Evolutionary conservation across 2,888 invertebrate species (phyloP).

Genomic region (Pristionchus arcanus): DNA sequence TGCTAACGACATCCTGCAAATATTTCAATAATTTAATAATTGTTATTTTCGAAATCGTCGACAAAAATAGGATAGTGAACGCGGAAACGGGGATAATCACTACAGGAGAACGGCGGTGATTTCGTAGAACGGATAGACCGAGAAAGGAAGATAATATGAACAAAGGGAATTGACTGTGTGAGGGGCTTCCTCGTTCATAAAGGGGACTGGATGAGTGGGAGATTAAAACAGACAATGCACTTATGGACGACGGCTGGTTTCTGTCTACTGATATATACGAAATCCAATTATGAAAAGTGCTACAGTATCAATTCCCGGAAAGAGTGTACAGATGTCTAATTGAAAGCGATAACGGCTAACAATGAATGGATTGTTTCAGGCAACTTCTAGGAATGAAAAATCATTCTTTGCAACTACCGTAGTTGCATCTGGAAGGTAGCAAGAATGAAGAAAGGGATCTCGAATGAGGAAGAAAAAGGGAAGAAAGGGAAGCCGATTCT

Average conservation of each 20-base stretch:
- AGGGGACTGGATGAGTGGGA: neutral
- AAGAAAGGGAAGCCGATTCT: neutral
- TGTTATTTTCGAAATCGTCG: neutral
- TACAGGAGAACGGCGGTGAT: neutral
- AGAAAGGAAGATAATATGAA: neutral
- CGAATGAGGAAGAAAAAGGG: conserved; percentile 1
- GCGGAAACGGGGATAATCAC: neutral
- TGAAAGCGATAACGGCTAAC: no score
- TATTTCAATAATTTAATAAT: neutral
- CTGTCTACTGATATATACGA: neutral
- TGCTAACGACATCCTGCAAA: conserved; percentile 19
- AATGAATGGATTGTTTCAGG: no score
- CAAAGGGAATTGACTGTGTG: neutral
- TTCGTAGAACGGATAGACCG: neutral
- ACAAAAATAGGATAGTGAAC: neutral
- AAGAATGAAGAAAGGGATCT: neutral
- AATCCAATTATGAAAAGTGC: neutral
- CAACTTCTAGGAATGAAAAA: neutral
- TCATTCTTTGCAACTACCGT: neutral
- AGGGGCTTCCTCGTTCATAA: neutral
- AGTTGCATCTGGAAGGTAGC: neutral
- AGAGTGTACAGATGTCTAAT: no score
- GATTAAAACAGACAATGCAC: conserved; percentile 1
- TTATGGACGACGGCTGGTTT: neutral
- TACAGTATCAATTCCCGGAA: neutral